These are phyloP conservation scores for Poeciliopsis infans DNA, from an alignment of 2,797 vertebrate genomes.

Conservation along the genomic window DNA sequence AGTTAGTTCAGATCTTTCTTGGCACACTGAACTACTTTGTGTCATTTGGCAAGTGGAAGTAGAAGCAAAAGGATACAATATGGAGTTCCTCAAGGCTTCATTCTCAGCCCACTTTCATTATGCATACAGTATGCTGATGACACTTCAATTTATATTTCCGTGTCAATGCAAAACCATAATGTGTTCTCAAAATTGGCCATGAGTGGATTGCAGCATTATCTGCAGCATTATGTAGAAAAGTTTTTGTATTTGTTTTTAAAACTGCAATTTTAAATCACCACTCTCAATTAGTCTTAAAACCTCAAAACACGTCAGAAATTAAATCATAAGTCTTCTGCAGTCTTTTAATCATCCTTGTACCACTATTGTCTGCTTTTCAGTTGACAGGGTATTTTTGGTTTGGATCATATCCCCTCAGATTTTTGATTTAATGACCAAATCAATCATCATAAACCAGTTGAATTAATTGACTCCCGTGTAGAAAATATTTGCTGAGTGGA, in stretches of 20 bases:
- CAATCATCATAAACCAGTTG: background rate
- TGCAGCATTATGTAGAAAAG: background rate
- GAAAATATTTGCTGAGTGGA: background rate
- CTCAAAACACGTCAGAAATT: background rate
- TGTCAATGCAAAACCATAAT: background rate
- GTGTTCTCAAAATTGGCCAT: background rate
- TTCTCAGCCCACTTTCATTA: background rate
- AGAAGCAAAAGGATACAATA: background rate
- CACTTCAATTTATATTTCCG: background rate
- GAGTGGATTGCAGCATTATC: background rate
- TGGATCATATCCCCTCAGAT: background rate
- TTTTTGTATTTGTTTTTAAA: background rate
- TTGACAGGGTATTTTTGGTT: background rate
- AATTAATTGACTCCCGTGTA: background rate
- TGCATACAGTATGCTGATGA: background rate
- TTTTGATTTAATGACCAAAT: background rate
- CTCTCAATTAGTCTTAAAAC: background rate
- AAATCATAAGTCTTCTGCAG: background rate
- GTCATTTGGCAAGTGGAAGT: background rate
- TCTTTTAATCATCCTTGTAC: background rate
- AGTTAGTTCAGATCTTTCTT: background rate
- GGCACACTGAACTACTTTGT: background rate
- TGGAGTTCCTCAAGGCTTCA: background rate
- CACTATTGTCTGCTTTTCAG: background rate
- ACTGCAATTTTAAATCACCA: background rate